Conservation (phyloP, 1,140 invertebrate species). For the Meloidogyne hapla region DNA sequence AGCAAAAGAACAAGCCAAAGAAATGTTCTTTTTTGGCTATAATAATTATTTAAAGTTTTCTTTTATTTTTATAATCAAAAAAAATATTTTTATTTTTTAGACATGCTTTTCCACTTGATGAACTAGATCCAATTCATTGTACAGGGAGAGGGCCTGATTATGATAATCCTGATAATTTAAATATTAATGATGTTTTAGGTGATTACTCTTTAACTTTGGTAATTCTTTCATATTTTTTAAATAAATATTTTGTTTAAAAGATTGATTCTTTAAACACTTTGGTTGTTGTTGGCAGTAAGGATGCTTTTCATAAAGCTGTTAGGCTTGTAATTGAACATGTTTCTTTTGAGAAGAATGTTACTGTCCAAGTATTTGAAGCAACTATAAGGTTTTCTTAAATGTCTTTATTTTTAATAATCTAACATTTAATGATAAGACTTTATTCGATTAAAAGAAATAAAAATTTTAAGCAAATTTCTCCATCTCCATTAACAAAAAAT, state of each 20-base stretch:
- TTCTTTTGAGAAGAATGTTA: slow-evolving; percentile 71
- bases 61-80: slow-evolving; percentile 40
- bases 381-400: slow-evolving; percentile 69
- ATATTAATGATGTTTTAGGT: slow-evolving; percentile 75
- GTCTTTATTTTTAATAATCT: slow-evolving; percentile 17
- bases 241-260: slow-evolving; percentile 63
- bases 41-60: slow-evolving; percentile 41
- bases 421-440: neutral
- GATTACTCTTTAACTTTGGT: slow-evolving; percentile 70
- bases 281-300: slow-evolving; percentile 68
- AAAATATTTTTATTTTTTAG: slow-evolving; percentile 69
- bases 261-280: slow-evolving; percentile 69
- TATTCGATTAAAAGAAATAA: too few species aligned
- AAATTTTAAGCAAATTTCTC: too few species aligned
- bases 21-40: slow-evolving; percentile 63
- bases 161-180: slow-evolving; percentile 73
- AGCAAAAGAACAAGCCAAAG: slow-evolving; percentile 44
- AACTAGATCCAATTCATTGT: slow-evolving; percentile 70
- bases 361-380: slow-evolving; percentile 75
- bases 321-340: slow-evolving; percentile 70
- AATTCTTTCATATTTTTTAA: neutral
- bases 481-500: too few species aligned
- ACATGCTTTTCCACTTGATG: slow-evolving; percentile 70
- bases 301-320: slow-evolving; percentile 72
- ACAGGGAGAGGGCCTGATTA: slow-evolving; percentile 70